Conservation (phyloP, 2,888 invertebrate genomes). For the Drosophila birchii region DNA sequence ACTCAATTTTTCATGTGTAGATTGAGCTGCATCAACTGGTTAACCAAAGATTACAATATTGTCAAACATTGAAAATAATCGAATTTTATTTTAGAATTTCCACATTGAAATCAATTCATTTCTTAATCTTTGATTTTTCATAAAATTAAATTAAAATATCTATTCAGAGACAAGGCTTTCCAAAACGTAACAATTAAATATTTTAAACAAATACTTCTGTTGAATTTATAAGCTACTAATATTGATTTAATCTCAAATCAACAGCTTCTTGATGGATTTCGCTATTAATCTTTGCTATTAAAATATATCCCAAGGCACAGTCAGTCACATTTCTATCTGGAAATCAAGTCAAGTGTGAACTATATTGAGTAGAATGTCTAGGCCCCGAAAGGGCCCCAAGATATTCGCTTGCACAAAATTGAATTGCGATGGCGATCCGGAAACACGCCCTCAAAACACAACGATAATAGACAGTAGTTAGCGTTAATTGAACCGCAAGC, state of each 20-base stretch:
- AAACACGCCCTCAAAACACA: constrained; percentile 66
- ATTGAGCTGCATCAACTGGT: no score
- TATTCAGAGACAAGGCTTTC: not conserved
- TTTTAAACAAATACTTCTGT: not conserved
- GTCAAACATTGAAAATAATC: no score
- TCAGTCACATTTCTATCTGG: not conserved
- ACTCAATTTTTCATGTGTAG: no score
- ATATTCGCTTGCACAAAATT: constrained; percentile 58
- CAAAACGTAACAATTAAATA: not conserved
- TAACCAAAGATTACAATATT: no score
- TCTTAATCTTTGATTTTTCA: not conserved
- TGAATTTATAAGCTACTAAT: not conserved
- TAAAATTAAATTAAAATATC: not conserved
- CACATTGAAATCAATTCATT: no score
- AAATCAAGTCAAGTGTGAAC: constrained; percentile 32
- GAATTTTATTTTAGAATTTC: no score
- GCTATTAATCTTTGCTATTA: not conserved
- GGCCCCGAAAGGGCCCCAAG: constrained; percentile 58
- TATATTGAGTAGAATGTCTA: constrained; percentile 21
- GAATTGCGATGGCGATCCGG: constrained; percentile 51
- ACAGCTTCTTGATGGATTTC: not conserved
- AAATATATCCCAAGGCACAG: constrained; percentile 5
- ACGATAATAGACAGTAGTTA: constrained; percentile 76
- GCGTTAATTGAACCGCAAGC: constrained; percentile 80
- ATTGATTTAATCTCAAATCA: not conserved